phyloP scores from a whole-genome alignment of 2,888 invertebrate genomes.

The Boloria euphrosyne region DNA sequence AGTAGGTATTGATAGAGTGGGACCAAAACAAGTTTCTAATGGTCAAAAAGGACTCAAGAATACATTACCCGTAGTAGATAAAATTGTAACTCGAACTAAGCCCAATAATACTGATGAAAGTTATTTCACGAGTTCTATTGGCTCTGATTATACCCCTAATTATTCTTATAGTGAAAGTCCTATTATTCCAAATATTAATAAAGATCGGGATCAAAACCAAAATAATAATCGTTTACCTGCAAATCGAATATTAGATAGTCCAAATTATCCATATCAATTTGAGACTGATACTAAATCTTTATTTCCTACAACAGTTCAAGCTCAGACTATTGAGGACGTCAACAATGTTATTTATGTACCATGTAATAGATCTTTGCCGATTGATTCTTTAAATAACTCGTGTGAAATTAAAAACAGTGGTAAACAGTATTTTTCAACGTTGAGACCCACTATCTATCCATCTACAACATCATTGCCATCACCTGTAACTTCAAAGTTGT shows the following conservation, averaged over 20 bases:
- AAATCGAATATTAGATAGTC: slow-evolving; percentile 19
- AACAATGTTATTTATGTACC: not conserved
- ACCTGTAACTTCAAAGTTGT: not conserved
- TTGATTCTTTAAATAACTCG: not conserved
- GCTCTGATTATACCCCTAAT: not conserved
- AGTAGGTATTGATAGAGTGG: slow-evolving; percentile 45
- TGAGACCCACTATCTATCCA: not conserved
- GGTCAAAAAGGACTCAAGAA: slow-evolving; percentile 11
- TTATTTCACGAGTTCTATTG: not conserved
- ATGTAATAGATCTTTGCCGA: slow-evolving; percentile 4
- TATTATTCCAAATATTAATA: not conserved
- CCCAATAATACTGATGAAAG: not conserved
- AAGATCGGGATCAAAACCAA: slow-evolving; percentile 31
- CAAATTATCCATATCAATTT: slow-evolving; percentile 5
- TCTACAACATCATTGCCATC: slow-evolving; percentile 5
- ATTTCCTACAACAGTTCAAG: not conserved
- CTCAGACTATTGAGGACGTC: not conserved
- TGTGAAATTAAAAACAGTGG: not conserved
- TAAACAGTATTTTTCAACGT: not conserved
- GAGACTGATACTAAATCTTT: not conserved
- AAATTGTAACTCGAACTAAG: not conserved
- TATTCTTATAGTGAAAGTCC: not conserved
- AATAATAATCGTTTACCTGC: slow-evolving; percentile 33
- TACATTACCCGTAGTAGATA: slow-evolving; percentile 8
- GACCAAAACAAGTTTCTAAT: slow-evolving; percentile 26